Evolutionary conservation across 2,888 invertebrate species (phyloP), one percentile per base, ranked within the genome.

Genomic region (Acanthosepion esculentum): DNA sequence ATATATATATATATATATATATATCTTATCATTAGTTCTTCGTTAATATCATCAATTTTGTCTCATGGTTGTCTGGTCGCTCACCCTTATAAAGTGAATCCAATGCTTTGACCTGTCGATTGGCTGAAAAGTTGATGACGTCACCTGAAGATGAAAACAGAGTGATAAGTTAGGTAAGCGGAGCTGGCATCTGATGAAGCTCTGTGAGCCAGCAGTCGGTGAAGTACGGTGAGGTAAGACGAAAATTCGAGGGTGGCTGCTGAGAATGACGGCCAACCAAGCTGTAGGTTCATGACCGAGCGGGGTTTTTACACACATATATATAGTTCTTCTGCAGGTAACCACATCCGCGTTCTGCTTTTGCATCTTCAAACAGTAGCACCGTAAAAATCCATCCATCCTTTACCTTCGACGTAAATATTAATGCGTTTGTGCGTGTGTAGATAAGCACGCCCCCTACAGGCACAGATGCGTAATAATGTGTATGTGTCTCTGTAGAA

Each of bases 121-220:
- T 78, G 78, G 78, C 78, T 78, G 78, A 33, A 78, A 78, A 78
- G n/a, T 78, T 15, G 78, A 78, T 78, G 78, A 78, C 78, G 78
- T 78, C 78, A 78, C 78, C 15, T 78, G 33, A n/a, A n/a, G n/a
- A n/a, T 78, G 78, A 78, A 33, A 78, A 18, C 78, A 12, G 12
- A 78, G n/a, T 78, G 78, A 78, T 78, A 78, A 78, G 78, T 78
- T 78, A n/a, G n/a, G 78, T 78, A 78, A 78, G 78, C 78, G n/a
- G 78, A 78, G 78, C 33, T 78, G 78, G 78, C 78, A 78, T 33
- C 78, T 78, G 78, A 78, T 78, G 78, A 33, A 33, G n/a, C 78
- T 78, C 78, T 78, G 78, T 78, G 18, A 78, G n/a, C 78, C n/a
- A 15, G 78, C 78, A 78, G n/a, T 33, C 78, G 18, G 78, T 78